These are phyloP conservation scores for Bactericera cockerelli DNA, from an alignment of 1,140 invertebrate species.

Conservation along the genomic window DNA sequence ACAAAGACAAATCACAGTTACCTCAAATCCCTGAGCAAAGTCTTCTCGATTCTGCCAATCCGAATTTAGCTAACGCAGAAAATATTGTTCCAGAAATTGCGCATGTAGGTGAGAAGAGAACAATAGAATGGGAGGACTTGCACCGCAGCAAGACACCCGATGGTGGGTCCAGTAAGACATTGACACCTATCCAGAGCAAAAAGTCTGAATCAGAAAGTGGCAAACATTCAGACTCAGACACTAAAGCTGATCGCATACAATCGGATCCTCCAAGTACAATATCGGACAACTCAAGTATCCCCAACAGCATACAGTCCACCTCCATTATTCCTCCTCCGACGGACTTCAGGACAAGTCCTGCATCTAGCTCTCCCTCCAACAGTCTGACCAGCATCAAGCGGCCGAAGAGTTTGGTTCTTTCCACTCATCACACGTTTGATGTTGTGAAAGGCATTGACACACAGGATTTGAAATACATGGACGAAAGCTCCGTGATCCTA, in stretches of 20 bases:
- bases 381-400: slow-evolving; percentile 35
- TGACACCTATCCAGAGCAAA: slow-evolving; percentile 28
- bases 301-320: slow-evolving; percentile 30
- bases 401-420: slow-evolving; percentile 37
- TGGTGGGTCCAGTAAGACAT: slow-evolving; percentile 29
- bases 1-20: background rate
- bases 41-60: slow-evolving; percentile 41
- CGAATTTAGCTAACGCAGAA: slow-evolving; percentile 28
- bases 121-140: slow-evolving; percentile 32
- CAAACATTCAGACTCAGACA: slow-evolving; percentile 21
- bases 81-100: slow-evolving; percentile 83
- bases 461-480: slow-evolving; percentile 71
- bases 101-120: slow-evolving; percentile 91
- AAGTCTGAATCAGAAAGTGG: slow-evolving; percentile 13
- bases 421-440: slow-evolving; percentile 44
- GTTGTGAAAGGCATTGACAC: slow-evolving; percentile 58
- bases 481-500: slow-evolving; percentile 71
- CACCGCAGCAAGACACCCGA: slow-evolving; percentile 21
- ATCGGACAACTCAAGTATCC: slow-evolving; percentile 6
- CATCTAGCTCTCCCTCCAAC: slow-evolving; percentile 34
- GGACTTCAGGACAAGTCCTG: slow-evolving; percentile 47
- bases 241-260: slow-evolving; percentile 15
- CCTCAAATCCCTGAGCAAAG: slow-evolving; percentile 50
- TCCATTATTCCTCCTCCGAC: slow-evolving; percentile 54
- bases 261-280: slow-evolving; percentile 1